A percentile compares a stretch with the other conserved stretches of the same genome.
Conservation (phyloP, 2,888 invertebrate genomes). For the Drosophila hamatofila region DNA sequence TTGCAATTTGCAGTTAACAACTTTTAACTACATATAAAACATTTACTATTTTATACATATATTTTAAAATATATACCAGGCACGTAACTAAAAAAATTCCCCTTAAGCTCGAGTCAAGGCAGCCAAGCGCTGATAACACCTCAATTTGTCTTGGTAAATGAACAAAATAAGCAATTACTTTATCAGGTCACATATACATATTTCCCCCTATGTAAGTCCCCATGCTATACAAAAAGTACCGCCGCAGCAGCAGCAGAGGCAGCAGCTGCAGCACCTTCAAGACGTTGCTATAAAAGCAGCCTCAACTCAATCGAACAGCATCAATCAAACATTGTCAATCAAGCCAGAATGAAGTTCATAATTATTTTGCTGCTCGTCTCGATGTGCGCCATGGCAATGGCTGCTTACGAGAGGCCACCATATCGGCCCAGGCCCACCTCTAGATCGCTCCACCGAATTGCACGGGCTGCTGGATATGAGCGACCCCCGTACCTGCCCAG, state of each 20-base stretch:
- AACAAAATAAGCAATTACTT: background rate
- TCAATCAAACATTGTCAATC: constrained; percentile 20
- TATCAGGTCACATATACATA: background rate
- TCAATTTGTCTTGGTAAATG: background rate
- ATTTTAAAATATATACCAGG: too few species aligned
- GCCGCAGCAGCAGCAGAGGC: background rate
- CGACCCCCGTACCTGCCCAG: constrained; percentile 2
- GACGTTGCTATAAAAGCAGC: constrained; percentile 26
- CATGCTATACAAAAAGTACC: constrained; percentile 1
- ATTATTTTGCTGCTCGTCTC: constrained; percentile 33
- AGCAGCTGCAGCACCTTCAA: background rate
- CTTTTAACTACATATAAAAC: too few species aligned
- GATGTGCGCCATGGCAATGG: constrained; percentile 32
- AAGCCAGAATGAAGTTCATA: constrained; percentile 33
- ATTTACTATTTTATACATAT: too few species aligned
- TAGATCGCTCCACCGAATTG: constrained; percentile 20
- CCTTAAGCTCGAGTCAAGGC: background rate
- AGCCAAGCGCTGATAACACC: background rate
- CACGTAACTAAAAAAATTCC: background rate
- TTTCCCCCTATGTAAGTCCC: constrained; percentile 1
- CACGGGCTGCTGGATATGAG: constrained; percentile 11
- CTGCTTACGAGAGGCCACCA: constrained; percentile 17
- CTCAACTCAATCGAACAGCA: constrained; percentile 9
- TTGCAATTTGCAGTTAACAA: too few species aligned
- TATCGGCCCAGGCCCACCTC: constrained; percentile 34